Base-by-base conservation (phyloP, 53 echinoderm and acorn worm genomes). In the Zoroaster sp. region DNA sequence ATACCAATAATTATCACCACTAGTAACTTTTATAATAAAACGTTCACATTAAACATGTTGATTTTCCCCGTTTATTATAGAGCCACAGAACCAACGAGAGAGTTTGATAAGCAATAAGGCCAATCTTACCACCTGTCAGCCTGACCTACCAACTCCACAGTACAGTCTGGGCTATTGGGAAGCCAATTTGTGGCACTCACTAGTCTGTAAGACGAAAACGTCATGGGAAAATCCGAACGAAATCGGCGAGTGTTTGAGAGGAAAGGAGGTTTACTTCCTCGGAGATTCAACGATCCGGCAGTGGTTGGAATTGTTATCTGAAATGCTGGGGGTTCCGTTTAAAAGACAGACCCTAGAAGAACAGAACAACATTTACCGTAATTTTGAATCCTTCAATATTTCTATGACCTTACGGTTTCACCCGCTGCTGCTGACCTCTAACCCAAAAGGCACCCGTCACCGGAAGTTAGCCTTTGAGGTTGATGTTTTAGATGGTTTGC, bases 161-260 rank as follows among this genome's bases (percentile, higher is more conserved):
- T 21, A 10, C 39, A 32, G 88, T 31, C 74, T 42, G 18, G 92
- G 92, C 9, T 92, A 83, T 52, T 92, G 92, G 92, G 40, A 15
- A 1, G 59, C 74, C 8, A 38, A 92, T 47, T 0, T 12, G 31
- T 92, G 92, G 92, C 74, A 88, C 17, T 89, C 92, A 4, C 47
- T 74, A 4, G n/a, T 59, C 4, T 92, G 88, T 47, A 73, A 52
- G 30, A 69, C 72, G 20, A 73, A 63, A 40, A 35, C 6, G 4
- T 51, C 28, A 11, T 88, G 88, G 88, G 30, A 11, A 15, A 52
- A 53, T 20, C 80, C 54, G 10, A 4, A 28, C 9, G 88, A 88
- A 42, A 44, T 76, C 1, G 80, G 80, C 1, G 35, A 73, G 17
- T 92, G 92, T 39, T 34, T 92, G 1, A 49, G 53, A 40, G 76